Conservation (phyloP, 2,113 vertebrate genomes). For the Heterochromis multidens region DNA sequence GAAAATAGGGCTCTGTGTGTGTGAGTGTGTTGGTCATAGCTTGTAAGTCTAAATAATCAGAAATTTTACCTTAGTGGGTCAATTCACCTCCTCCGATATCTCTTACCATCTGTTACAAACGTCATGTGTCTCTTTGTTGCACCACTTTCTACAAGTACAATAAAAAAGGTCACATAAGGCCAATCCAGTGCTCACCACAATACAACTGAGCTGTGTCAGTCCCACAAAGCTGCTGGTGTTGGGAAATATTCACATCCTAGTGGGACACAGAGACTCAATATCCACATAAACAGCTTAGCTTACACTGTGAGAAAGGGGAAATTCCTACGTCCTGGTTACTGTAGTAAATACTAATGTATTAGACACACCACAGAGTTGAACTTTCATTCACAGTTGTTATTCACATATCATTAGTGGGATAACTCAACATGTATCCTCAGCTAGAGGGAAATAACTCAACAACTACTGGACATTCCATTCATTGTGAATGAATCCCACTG, state of each 20-base stretch:
- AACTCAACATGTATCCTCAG: background rate
- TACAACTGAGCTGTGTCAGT: conserved; percentile 38
- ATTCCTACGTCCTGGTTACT: conserved; percentile 23
- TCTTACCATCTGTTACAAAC: background rate
- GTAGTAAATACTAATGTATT: conserved; percentile 1
- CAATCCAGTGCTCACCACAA: conserved; percentile 18
- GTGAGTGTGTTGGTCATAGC: background rate
- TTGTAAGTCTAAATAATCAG: background rate
- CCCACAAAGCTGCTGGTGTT: conserved; percentile 51
- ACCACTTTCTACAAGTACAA: conserved; percentile 32
- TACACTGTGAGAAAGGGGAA: background rate
- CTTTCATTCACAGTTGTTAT: conserved; percentile 5
- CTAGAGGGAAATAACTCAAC: background rate
- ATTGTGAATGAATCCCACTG: background rate
- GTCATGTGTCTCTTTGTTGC: conserved; percentile 28
- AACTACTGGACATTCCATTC: background rate
- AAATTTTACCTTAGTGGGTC: conserved; percentile 1
- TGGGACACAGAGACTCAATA: conserved; percentile 20
- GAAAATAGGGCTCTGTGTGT: too few relatives aligned
- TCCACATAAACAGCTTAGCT: conserved; percentile 16
- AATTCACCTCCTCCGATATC: background rate
- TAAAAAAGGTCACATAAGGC: conserved; percentile 42
- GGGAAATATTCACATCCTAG: conserved; percentile 37
- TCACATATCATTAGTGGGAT: background rate
- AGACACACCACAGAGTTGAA: background rate